Evolutionary conservation across 1,140 invertebrate species (phyloP), one percentile per base, ranked within the genome.

Genomic region (Tetragnatha versicolor): DNA sequence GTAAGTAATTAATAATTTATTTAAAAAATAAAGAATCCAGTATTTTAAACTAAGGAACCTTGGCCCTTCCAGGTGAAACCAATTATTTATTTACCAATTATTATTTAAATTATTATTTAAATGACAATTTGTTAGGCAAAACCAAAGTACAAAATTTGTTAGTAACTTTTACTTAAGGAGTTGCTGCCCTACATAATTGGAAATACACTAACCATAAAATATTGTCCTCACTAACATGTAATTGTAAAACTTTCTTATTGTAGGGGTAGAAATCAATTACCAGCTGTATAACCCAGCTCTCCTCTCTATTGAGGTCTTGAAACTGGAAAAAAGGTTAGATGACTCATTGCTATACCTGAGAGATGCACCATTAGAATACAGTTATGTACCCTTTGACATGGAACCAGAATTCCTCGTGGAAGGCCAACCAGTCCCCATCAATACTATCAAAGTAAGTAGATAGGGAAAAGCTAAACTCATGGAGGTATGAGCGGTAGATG

Each of bases 221-320:
- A n/a, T n/a, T n/a, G n/a, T n/a, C n/a, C n/a, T n/a, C n/a, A n/a
- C n/a, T n/a, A n/a, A n/a, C n/a, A n/a, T n/a, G n/a, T n/a, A n/a
- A n/a, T n/a, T n/a, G n/a, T n/a, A n/a, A n/a, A n/a, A n/a, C n/a
- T n/a, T n/a, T 81, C 82, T 83, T 81, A 81, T 82, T 83, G 70
- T 85, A 89, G 95, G 95, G 45, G 87, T 97, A 65, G 92, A 98
- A 90, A 90, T 98, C 6, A 85, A 88, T 65, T 99, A 94, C 87
- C 91, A 98, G 49, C 85, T 99, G 79, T 99, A 99, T 86, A 97
- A 97, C 88, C 98, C 98, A 22, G 91, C 91, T 0, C 91, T 99
- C 80, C 91, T 92, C 80, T 92, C 90, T 81, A 94, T 99, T 53
- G 94, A 98, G 87, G 92, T 97, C 20, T 85, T 96, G 22, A 91